phyloP scores from a whole-genome alignment of 2,797 vertebrate species.

The Bradypus variegatus region DNA sequence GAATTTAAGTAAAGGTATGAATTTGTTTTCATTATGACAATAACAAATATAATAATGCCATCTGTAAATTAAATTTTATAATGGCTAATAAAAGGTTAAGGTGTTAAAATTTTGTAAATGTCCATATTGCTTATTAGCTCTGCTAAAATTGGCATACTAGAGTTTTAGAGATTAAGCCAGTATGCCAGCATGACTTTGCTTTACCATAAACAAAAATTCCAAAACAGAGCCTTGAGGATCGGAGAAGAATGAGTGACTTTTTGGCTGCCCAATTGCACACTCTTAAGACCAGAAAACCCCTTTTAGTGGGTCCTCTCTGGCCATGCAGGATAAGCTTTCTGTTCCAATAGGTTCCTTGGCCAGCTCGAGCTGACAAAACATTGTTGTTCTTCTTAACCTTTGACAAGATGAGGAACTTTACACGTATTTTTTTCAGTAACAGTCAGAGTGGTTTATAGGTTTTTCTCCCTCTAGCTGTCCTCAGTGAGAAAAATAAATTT shows the following conservation, averaged over 20 bases:
- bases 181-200: constrained; percentile 8
- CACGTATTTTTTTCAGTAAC: constrained; percentile 39
- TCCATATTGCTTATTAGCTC: neutral
- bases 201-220: constrained; percentile 32
- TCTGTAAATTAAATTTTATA: constrained; percentile 32
- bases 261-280: neutral
- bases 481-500: constrained; percentile 43
- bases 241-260: neutral
- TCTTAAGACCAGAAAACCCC: constrained; percentile 4
- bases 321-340: constrained; percentile 9
- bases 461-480: constrained; percentile 12
- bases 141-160: constrained; percentile 4
- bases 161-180: constrained; percentile 21
- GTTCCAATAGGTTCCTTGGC: constrained; percentile 27
- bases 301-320: constrained; percentile 13
- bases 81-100: constrained; percentile 24
- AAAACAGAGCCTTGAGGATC: neutral
- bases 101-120: constrained; percentile 39
- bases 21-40: constrained; percentile 34
- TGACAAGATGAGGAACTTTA: constrained; percentile 46
- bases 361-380: constrained; percentile 42
- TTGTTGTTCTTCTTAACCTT: constrained; percentile 58
- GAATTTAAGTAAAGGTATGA: neutral
- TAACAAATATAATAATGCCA: constrained; percentile 22
- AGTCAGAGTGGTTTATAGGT: constrained; percentile 51